Conservation (phyloP, 2,113 vertebrate genomes). For the Cricetomys ansorgei region DNA sequence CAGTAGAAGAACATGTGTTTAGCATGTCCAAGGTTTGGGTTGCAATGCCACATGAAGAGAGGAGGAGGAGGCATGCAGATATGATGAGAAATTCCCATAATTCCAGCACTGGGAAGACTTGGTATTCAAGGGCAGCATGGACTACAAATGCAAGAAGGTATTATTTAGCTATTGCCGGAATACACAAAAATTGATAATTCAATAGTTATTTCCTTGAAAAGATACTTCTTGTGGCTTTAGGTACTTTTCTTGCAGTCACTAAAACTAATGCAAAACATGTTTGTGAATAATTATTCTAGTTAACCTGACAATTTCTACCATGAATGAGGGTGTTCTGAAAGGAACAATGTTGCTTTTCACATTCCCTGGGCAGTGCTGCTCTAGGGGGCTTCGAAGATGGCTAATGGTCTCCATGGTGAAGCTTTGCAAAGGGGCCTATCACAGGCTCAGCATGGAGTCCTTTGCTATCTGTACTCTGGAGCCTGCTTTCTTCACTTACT, state of each 20-base stretch:
- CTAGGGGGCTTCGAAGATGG: background rate
- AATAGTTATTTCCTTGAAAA: background rate
- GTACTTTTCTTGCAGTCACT: background rate
- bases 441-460: background rate
- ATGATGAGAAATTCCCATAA: background rate
- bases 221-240: background rate
- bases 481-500: constrained; percentile 62
- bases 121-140: background rate
- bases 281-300: background rate
- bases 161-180: background rate
- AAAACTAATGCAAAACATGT: background rate
- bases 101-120: background rate
- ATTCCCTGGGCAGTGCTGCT: background rate
- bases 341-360: background rate
- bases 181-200: background rate
- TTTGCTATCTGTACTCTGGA: background rate
- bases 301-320: background rate
- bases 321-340: background rate
- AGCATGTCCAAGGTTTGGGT: background rate
- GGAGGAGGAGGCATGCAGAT: no score
- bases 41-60: no score
- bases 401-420: background rate
- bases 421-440: background rate
- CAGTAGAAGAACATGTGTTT: background rate
- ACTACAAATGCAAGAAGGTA: background rate